Percentiles rank a stretch among this genome's conserved stretches.
phyloP scores from a whole-genome alignment of 2,113 vertebrate genomes.

The Hippocampus abdominalis region DNA sequence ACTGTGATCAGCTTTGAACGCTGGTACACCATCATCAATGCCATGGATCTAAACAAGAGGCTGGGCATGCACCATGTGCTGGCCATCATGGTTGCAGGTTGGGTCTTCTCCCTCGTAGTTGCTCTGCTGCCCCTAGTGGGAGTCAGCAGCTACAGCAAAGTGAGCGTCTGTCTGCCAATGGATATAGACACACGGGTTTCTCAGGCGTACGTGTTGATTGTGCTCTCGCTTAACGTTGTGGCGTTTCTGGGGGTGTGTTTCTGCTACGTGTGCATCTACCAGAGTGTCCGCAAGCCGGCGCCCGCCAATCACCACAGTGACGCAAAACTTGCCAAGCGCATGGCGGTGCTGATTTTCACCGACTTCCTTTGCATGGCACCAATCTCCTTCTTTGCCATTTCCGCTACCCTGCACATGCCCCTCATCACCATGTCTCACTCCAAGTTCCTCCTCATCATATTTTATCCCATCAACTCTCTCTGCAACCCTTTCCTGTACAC shows the following conservation, averaged over 20 bases:
- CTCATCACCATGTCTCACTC: conserved; percentile 92
- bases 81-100: conserved; percentile 81
- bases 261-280: conserved; percentile 87
- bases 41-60: conserved; percentile 83
- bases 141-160: conserved; percentile 88
- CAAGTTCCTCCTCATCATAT: conserved; percentile 90
- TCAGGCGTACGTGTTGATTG: conserved; percentile 81
- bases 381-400: conserved; percentile 94
- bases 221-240: conserved; percentile 78
- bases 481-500: conserved; percentile 93
- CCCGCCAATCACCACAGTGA: conserved; percentile 79
- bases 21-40: conserved; percentile 90
- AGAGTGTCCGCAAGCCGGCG: conserved; percentile 81
- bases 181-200: conserved; percentile 80
- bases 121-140: conserved; percentile 83
- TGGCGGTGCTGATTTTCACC: conserved; percentile 93
- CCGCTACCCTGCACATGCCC: conserved; percentile 83
- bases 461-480: conserved; percentile 91
- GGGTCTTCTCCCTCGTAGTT: conserved; percentile 80
- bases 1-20: conserved; percentile 86
- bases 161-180: conserved; percentile 95
- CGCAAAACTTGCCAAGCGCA: conserved; percentile 86
- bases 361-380: conserved; percentile 93
- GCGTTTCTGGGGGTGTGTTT: conserved; percentile 84
- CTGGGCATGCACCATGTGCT: conserved; percentile 78